phyloP scores from a whole-genome alignment of 2,888 invertebrate species.

The Cristatella mucedo region DNA sequence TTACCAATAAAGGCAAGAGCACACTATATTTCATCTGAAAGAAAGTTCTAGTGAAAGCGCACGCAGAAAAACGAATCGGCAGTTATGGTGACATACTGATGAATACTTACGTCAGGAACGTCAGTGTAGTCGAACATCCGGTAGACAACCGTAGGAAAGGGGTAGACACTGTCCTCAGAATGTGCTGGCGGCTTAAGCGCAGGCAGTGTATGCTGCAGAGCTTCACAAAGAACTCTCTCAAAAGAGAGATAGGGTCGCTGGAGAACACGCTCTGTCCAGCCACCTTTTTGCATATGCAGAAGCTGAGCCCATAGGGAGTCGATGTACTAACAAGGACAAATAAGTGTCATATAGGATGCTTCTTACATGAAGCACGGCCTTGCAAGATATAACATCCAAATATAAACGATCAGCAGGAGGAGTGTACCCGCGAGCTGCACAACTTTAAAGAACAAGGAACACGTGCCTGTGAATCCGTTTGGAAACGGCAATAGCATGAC shows the following conservation, averaged over 20 bases:
- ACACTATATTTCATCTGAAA: too few relatives aligned
- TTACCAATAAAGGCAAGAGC: background rate
- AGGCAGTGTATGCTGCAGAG: conserved; percentile 83
- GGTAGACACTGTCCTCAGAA: conserved; percentile 72
- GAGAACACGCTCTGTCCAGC: conserved; percentile 93
- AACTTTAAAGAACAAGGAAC: too few relatives aligned
- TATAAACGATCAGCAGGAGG: too few relatives aligned
- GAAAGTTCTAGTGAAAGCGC: too few relatives aligned
- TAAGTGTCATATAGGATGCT: too few relatives aligned
- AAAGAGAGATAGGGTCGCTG: conserved; percentile 80
- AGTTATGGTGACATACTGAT: too few relatives aligned
- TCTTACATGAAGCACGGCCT: too few relatives aligned
- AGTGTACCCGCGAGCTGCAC: too few relatives aligned
- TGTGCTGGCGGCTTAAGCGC: conserved; percentile 79
- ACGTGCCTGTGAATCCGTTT: too few relatives aligned
- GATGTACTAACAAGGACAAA: conserved; percentile 48
- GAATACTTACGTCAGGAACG: conserved; percentile 62
- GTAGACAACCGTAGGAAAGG: conserved; percentile 84
- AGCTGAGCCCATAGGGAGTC: conserved; percentile 93
- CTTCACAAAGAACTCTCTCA: conserved; percentile 83
- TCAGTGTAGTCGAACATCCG: conserved; percentile 93
- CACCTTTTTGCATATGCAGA: conserved; percentile 72
- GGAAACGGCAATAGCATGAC: too few relatives aligned
- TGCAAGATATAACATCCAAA: too few relatives aligned
- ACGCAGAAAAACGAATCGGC: too few relatives aligned